Conservation (phyloP, 37 sponge, comb jelly and placozoan genomes). For the Ephydatia muelleri region DNA sequence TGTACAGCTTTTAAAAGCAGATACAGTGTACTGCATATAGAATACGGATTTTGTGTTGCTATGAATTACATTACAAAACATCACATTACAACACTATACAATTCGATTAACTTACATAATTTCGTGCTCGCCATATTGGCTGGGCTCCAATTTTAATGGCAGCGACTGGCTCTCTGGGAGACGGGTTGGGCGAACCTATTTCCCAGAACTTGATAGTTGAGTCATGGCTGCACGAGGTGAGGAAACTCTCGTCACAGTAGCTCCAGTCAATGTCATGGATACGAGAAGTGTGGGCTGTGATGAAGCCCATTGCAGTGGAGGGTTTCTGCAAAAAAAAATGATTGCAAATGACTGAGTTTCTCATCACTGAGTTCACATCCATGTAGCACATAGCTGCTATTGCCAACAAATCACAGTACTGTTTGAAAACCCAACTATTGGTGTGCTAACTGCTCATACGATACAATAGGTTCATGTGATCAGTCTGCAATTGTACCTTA, state of each 20-base stretch:
- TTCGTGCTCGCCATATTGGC: slow-evolving; percentile 74
- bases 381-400: not conserved
- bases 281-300: slow-evolving; percentile 78
- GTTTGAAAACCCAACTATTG: no score
- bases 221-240: slow-evolving; percentile 87
- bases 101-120: slow-evolving; percentile 43
- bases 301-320: slow-evolving; percentile 68
- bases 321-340: slow-evolving; percentile 46
- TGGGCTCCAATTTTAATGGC: slow-evolving; percentile 54
- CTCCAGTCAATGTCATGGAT: slow-evolving; percentile 84
- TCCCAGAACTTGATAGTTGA: slow-evolving; percentile 83
- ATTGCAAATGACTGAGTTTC: not conserved
- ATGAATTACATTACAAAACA: no score
- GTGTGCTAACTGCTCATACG: no score
- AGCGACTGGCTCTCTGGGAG: slow-evolving; percentile 43
- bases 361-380: not conserved
- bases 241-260: slow-evolving; percentile 30
- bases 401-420: not conserved
- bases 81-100: not conserved
- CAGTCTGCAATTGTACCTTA: no score
- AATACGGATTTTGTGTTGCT: no score
- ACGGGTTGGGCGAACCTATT: not conserved
- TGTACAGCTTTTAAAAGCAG: no score
- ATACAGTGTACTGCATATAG: no score
- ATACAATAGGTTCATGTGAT: no score